Base-by-base conservation (phyloP, 92 coral and sea anemone species). In the Epizoanthus rinbou region DNA sequence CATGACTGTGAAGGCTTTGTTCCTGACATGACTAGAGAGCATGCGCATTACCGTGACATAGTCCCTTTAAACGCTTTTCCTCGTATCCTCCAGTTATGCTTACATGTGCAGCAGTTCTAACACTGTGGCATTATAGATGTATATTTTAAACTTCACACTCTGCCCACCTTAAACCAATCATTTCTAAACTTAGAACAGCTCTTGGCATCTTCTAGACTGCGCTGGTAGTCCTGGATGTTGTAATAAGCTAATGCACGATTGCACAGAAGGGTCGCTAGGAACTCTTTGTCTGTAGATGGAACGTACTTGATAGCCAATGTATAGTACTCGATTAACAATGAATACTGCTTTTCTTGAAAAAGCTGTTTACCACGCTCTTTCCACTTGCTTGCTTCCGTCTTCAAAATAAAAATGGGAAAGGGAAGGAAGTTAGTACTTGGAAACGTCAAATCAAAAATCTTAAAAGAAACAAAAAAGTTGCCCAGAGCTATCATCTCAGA, bases 331-430 rank as follows among this genome's bases (percentile, higher is more conserved):
- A 88, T 87, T 23, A 89, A 81, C 31, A 41, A 28, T 10, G 82
- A 8, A 72, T 14, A 91, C 16, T 82, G 78, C 66, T 81, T 65
- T 24, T 88, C 87, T n/a, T 80, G 43, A 19, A 91, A 83, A 64
- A 91, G 79, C 73, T 80, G 87, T 50, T 88, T 91, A 16, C 94
- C 94, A 33, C 89, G 88, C 70, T 85, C 89, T 76, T 87, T 91
- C 94, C 94, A 91, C 64, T 68, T 85, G 23, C 67, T 67, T n/a
- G 94, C 94, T 72, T 91, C 94, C 10, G 43, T 70, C 94, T 91
- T 37, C 6, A 4, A 22, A 43, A 8, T 14, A 15, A 75, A 54
- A 37, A 69, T 37, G 13, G 50, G 59, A 22, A 43, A 67, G 43
- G 10, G 10, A 59, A 11, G 14, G 4, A 76, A 19, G 22, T 24